Conservation (phyloP, 2,113 vertebrate genomes). For the Danio rerio region GRCz12tu NC_133184.1:7552501-7553000, state of each 20-base stretch:
- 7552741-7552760: not conserved
- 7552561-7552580: not conserved
- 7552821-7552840: conserved; percentile 20
- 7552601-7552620: not conserved
- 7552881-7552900: not conserved
- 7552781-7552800: not conserved
- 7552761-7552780: not conserved
- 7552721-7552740: conserved; percentile 7
- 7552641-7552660: not conserved
- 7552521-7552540: not conserved
- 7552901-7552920: not conserved
- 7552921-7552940: conserved; percentile 37
- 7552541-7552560: not conserved
- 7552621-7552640: not conserved
- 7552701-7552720: not conserved
- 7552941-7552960: conserved; percentile 16
- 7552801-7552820: conserved; percentile 21
- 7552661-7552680: not conserved
- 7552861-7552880: not conserved
- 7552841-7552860: conserved; percentile 25
- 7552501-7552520: not conserved
- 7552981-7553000: conserved; percentile 27
- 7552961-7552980: conserved; percentile 51
- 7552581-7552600: not conserved
- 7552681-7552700: not conserved